Conservation (phyloP, 2,888 invertebrate species). For the Cephus spinipes region DNA sequence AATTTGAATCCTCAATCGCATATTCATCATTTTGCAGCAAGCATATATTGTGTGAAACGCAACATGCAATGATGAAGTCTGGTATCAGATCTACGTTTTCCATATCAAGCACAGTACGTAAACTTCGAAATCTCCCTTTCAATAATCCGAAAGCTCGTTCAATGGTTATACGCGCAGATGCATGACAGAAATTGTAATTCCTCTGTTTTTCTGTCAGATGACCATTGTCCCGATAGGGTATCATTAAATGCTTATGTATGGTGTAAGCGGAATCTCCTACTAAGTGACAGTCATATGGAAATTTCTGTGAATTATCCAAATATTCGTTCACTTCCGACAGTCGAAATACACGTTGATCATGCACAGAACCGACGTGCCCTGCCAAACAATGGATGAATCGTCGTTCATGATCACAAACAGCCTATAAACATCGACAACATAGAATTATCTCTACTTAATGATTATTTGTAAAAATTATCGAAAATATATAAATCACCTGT, state of each 20-base stretch:
- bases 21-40: slow-evolving; percentile 16
- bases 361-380: slow-evolving; percentile 27
- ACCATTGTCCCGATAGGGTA: slow-evolving; percentile 24
- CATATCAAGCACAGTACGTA: slow-evolving; percentile 18
- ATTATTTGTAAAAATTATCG: no score
- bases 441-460: neutral
- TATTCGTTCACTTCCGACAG: slow-evolving; percentile 20
- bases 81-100: slow-evolving; percentile 17
- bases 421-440: no score
- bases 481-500: slow-evolving; percentile 20
- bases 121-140: slow-evolving; percentile 25
- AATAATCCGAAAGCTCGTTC: slow-evolving; percentile 26
- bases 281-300: slow-evolving; percentile 24
- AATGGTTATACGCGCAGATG: slow-evolving; percentile 22
- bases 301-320: slow-evolving; percentile 18
- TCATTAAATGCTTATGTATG: slow-evolving; percentile 21
- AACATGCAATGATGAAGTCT: slow-evolving; percentile 25
- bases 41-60: slow-evolving; percentile 25
- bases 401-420: slow-evolving; percentile 17
- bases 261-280: slow-evolving; percentile 24
- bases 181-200: slow-evolving; percentile 25
- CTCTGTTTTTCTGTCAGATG: slow-evolving; percentile 18
- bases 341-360: slow-evolving; percentile 25
- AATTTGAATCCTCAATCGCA: slow-evolving; percentile 6
- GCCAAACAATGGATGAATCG: slow-evolving; percentile 24